Base-by-base conservation (phyloP, 2,113 vertebrate species). In the Amblyopsis rosae region DNA sequence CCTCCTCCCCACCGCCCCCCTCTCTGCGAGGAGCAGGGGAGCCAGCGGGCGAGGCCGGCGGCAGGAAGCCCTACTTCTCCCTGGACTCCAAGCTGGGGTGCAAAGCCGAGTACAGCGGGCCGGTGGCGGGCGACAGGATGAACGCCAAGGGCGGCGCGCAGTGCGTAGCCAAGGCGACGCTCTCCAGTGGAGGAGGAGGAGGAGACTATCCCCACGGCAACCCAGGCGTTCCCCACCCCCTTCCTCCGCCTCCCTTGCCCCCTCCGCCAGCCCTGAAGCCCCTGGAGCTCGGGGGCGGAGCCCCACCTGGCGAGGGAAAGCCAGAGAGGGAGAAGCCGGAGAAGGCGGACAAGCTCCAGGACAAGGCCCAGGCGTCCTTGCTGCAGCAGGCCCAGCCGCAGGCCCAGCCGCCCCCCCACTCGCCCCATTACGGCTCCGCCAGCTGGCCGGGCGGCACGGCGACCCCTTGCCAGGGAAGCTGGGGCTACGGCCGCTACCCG, bases 261-360 rank as follows among this genome's bases (percentile, higher is more conserved):
- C 97, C 96, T 10, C 96, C 96, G 0, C 97, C 96, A 0, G 96
- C 96, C 55, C 84, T 98, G 69, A 94, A 96, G 76, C 96, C 95
- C 0, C 90, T 97, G 50, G 95, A 93, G 79, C 82, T 90, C 6
- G 91, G 93, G 51, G 92, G 86, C 55, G 92, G 89, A 80, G 91
- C 80, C 75, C 67, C 87, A 57, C 77, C 89, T 17, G 59, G 55
- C 47, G 93, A 97, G 86, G 90, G 76, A 79, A 96, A 68, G 90
- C 90, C 90, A 67, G 95, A 93, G 91, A 90, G 92, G 79, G 95
- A 93, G 61, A 93, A 93, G 82, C 74, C 82, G 62, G 95, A 95
- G 57, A 96, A 96, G 87, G 81, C 69, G 88, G 87, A 94, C 46
- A 94, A 93, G 83, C 79, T 88, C 57, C 55, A 86, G 67, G 91